Base-by-base conservation (phyloP, 2,113 vertebrate genomes). In the Aplodontia rufa region DNA sequence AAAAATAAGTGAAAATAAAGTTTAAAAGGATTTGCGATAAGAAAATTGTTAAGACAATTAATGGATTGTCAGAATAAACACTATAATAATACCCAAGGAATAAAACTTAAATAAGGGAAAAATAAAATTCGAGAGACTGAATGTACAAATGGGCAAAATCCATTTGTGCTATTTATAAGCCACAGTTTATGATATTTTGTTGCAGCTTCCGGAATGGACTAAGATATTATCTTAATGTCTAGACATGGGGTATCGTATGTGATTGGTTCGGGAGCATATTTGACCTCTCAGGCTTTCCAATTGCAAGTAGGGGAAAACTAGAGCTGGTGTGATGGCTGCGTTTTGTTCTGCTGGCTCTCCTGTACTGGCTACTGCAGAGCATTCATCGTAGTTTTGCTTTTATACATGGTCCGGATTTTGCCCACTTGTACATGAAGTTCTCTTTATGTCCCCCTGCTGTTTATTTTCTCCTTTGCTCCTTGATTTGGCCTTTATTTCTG, bases 401-500 rank as follows among this genome's bases (percentile, higher is more conserved):
- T 42, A n/a, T 55, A 12, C 71, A 19, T 81, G 40, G 11, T 66
- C 74, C 49, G 37, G 16, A 42, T 92, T 13, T 26, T 75, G 20
- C 53, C 32, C 4, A 32, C 58, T 55, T 47, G 20, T 53, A 64
- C n/a, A n/a, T n/a, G n/a, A n/a, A 55, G 26, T 71, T 8, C 72
- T 60, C 32, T 51, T 80, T 42, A 37, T 53, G 10, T 81, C 35
- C 89, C n/a, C 19, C 37, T 40, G 14, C n/a, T 76, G 8, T 53
- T 76, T 58, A 37, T 74, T 58, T 74, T 64, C 12, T 16, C 4
- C 20, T 58, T 79, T 74, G 20, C 11, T 84, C 22, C 13, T 78
- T 49, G n/a, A 45, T 66, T 92, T 92, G 80, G 28, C 35, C 40
- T 75, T 86, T 85, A 84, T 80, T 93, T 81, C 28, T 60, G 47